phyloP scores from a whole-genome alignment of 2,888 invertebrate genomes.

The Incurvaria masculella region DNA sequence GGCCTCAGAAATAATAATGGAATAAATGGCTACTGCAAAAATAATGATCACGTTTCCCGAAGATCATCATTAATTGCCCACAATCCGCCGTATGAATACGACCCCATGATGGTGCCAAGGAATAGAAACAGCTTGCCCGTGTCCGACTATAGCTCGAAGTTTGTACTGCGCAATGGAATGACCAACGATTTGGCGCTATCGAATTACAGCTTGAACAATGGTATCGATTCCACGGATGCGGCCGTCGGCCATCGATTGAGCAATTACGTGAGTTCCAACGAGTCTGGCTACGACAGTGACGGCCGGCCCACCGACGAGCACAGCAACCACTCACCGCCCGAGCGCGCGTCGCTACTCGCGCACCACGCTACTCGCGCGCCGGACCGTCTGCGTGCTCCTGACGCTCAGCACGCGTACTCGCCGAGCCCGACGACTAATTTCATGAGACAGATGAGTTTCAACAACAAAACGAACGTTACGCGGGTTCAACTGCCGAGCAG shows the following conservation, averaged over 20 bases:
- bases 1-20: conserved; percentile 35
- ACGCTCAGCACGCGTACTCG: neutral
- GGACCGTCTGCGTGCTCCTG: neutral
- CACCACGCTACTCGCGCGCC: conserved; percentile 24
- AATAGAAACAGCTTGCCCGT: conserved; percentile 51
- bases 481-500: conserved; percentile 41
- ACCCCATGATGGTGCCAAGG: conserved; percentile 48
- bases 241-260: conserved; percentile 61
- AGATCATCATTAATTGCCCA: conserved; percentile 50
- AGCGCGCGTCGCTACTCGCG: conserved; percentile 46
- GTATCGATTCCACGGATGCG: conserved; percentile 52
- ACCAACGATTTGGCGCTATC: conserved; percentile 43
- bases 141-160: conserved; percentile 40
- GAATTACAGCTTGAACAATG: conserved; percentile 53
- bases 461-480: conserved; percentile 43
- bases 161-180: conserved; percentile 41
- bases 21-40: conserved; percentile 26
- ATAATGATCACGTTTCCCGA: conserved; percentile 33
- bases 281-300: conserved; percentile 81
- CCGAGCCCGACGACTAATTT: neutral
- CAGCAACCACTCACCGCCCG: conserved; percentile 53
- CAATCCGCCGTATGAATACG: conserved; percentile 41
- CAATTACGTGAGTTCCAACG: conserved; percentile 78
- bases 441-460: conserved; percentile 39
- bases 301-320: conserved; percentile 59